These are phyloP conservation scores for Physocephala rufipes DNA, from an alignment of 2,888 invertebrate species.

Conservation along the genomic window DNA sequence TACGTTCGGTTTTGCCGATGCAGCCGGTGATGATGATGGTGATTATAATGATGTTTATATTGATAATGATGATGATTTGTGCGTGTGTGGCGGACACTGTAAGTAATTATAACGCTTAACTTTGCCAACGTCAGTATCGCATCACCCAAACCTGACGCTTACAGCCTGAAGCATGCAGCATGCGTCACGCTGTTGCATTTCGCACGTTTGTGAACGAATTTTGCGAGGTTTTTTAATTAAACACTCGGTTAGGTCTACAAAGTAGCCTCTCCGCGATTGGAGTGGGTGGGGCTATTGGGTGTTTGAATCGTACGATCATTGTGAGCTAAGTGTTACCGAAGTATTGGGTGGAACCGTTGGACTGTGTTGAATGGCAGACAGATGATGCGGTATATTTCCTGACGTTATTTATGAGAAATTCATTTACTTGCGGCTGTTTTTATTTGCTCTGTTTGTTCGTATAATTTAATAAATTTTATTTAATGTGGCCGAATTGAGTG, in stretches of 20 bases:
- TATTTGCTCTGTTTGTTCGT: constrained; percentile 22
- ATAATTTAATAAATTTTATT: constrained; percentile 37
- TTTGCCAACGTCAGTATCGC: background rate
- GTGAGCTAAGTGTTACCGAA: no score
- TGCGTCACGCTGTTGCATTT: constrained; percentile 43
- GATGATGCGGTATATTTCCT: constrained; percentile 30
- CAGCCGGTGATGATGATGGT: constrained; percentile 4
- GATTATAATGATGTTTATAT: no score
- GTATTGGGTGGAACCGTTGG: no score
- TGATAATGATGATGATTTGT: background rate
- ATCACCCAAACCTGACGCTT: constrained; percentile 8
- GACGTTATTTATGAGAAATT: constrained; percentile 46
- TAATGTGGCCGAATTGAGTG: constrained; percentile 24
- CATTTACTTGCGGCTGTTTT: constrained; percentile 41
- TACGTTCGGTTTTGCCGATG: background rate
- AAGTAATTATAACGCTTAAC: background rate
- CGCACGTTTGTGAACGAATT: constrained; percentile 45
- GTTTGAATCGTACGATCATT: background rate
- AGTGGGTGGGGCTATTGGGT: constrained; percentile 6
- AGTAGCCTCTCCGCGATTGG: no score
- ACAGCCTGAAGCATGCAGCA: constrained; percentile 22
- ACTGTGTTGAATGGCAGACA: constrained; percentile 3
- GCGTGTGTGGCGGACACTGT: background rate
- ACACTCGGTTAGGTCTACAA: constrained; percentile 43
- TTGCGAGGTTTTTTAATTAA: constrained; percentile 47